phyloP scores from a whole-genome alignment of 2,797 vertebrate species.

The Merluccius polli region DNA sequence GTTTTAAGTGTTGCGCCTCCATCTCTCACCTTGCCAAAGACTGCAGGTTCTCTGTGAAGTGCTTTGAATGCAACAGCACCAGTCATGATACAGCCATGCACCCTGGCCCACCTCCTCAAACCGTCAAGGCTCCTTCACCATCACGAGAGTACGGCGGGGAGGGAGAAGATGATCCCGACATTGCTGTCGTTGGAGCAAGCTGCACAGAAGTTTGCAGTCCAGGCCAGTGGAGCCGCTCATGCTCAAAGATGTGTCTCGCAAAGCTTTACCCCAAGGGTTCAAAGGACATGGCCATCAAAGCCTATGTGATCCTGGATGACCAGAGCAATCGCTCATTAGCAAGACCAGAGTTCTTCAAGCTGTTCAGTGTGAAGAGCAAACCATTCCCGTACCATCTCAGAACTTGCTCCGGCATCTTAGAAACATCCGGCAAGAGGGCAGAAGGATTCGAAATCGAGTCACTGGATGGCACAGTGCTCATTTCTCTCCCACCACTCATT shows the following conservation, averaged over 20 bases:
- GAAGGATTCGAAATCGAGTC: background rate
- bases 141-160: background rate
- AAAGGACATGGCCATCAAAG: background rate
- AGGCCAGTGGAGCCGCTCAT: constrained; percentile 15
- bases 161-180: background rate
- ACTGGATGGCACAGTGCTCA: background rate
- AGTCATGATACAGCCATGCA: background rate
- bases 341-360: background rate
- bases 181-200: background rate
- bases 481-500: background rate
- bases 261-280: constrained; percentile 10
- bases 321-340: background rate
- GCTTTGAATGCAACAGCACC: background rate
- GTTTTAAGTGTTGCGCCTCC: constrained; percentile 3
- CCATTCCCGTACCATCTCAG: background rate
- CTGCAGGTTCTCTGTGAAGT: background rate
- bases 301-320: background rate
- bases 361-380: background rate
- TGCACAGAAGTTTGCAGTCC: constrained; percentile 25
- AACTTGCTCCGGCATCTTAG: background rate
- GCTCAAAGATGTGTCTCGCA: constrained; percentile 25
- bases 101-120: background rate
- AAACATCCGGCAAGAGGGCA: background rate
- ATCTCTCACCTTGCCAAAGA: background rate
- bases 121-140: background rate